A percentile compares a stretch with the other conserved stretches of the same genome.
Evolutionary conservation across 92 coral and sea anemone species (phyloP).

Genomic region (Epizoanthus scotinus): DNA sequence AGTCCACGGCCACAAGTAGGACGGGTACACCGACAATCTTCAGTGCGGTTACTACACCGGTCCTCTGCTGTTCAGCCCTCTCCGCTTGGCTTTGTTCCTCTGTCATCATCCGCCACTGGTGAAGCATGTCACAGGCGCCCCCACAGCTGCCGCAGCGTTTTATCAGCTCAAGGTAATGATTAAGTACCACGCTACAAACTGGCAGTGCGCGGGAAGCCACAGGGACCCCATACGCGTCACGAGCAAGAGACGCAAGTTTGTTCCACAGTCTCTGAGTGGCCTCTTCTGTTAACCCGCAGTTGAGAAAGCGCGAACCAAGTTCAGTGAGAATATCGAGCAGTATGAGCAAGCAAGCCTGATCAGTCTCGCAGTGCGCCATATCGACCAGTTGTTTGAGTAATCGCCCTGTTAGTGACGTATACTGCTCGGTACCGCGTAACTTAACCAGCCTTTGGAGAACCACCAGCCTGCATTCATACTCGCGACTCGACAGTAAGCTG

Average conservation of each 20-base stretch:
- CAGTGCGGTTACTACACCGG: conserved; percentile 57
- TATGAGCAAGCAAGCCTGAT: conserved; percentile 57
- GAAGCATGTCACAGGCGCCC: conserved; percentile 33
- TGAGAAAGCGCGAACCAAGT: conserved; percentile 5
- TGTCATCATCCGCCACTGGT: conserved; percentile 53
- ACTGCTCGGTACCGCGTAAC: conserved; percentile 9
- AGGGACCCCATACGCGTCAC: conserved; percentile 53
- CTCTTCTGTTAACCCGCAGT: background rate
- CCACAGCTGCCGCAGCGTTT: conserved; percentile 12
- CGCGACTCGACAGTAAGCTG: conserved; percentile 29
- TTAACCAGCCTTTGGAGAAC: conserved; percentile 44
- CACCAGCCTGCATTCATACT: conserved; percentile 51
- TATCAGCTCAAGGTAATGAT: background rate
- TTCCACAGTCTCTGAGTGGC: conserved; percentile 44
- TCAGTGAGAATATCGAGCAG: conserved; percentile 55
- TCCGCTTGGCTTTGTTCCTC: conserved; percentile 45
- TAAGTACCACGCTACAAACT: conserved; percentile 50
- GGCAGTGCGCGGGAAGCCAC: conserved; percentile 62
- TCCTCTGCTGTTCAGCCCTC: conserved; percentile 60
- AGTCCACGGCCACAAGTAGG: conserved; percentile 20
- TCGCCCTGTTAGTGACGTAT: background rate
- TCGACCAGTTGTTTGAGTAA: conserved; percentile 27
- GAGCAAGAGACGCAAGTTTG: conserved; percentile 34
- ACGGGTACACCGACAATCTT: conserved; percentile 45
- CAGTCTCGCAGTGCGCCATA: conserved; percentile 54